Evolutionary conservation across 2,888 invertebrate genomes (phyloP).

Genomic region (Limnephilus auricula): DNA sequence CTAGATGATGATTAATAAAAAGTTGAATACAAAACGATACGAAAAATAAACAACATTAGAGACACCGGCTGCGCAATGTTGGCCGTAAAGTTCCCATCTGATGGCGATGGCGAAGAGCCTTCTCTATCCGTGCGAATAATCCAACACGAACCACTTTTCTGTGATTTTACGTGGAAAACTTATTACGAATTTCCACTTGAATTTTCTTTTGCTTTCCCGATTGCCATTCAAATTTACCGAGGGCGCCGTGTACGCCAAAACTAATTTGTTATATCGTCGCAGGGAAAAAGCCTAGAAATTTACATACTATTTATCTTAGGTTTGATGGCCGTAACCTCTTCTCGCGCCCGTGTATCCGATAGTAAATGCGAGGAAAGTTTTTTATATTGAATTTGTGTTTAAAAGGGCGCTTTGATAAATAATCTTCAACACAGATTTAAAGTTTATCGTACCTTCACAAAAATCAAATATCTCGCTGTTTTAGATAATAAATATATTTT

Average conservation of each 20-base stretch:
- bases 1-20: not conserved
- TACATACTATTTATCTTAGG: constrained; percentile 63
- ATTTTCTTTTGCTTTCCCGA: constrained; percentile 40
- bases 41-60: constrained; percentile 14
- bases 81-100: constrained; percentile 5
- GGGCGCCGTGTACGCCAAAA: constrained; percentile 54
- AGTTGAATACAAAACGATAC: constrained; percentile 7
- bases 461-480: not conserved
- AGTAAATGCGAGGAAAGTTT: constrained; percentile 15
- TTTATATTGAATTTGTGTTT: not conserved
- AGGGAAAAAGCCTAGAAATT: constrained; percentile 58
- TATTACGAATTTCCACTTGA: constrained; percentile 24
- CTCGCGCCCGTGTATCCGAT: constrained; percentile 22
- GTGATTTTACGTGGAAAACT: constrained; percentile 41
- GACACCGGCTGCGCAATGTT: not conserved
- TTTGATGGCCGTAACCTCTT: constrained; percentile 46
- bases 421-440: constrained; percentile 31
- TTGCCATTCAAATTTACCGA: constrained; percentile 45
- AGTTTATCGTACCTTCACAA: not conserved
- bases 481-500: not conserved
- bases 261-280: constrained; percentile 63
- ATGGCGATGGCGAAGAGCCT: constrained; percentile 11
- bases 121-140: constrained; percentile 24
- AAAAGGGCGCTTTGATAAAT: constrained; percentile 33
- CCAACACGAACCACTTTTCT: constrained; percentile 4